These are phyloP conservation scores for Eulemur rufifrons DNA, from an alignment of 2,113 vertebrate species.

Conservation along the genomic window DNA sequence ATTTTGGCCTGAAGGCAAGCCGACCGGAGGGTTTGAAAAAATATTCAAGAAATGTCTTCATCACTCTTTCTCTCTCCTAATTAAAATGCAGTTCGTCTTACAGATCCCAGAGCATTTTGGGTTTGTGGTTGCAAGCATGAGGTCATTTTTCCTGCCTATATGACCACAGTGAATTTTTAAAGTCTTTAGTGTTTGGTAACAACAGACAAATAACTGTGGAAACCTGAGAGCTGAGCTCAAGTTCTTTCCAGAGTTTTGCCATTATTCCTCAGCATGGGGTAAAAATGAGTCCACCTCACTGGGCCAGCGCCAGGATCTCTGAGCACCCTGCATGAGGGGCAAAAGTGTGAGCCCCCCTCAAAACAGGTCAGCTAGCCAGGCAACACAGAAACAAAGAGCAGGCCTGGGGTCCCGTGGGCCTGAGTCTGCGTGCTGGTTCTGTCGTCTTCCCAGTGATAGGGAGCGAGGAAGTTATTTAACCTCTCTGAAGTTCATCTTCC, in stretches of 20 bases:
- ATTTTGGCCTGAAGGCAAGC: conserved; percentile 80
- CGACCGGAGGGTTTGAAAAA: conserved; percentile 76
- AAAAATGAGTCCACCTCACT: conserved; percentile 64
- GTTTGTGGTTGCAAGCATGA: conserved; percentile 84
- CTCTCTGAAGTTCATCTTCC: background rate
- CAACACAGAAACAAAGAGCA: background rate
- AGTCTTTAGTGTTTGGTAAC: conserved; percentile 82
- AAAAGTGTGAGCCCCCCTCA: background rate
- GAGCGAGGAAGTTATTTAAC: background rate
- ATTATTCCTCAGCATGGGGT: conserved; percentile 70
- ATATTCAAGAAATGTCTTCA: conserved; percentile 78
- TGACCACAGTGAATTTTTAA: conserved; percentile 79
- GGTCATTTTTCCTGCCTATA: conserved; percentile 84
- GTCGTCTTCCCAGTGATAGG: background rate
- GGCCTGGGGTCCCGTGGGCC: background rate
- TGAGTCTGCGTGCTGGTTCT: background rate
- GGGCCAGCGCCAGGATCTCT: conserved; percentile 35
- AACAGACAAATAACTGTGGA: conserved; percentile 85
- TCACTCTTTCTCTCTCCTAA: conserved; percentile 78
- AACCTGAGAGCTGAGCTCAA: conserved; percentile 75
- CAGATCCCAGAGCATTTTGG: conserved; percentile 82
- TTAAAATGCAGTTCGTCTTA: conserved; percentile 81
- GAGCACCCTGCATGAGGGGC: background rate
- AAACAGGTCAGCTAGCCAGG: background rate
- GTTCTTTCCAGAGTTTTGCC: conserved; percentile 73